Conservation (phyloP, 1,140 invertebrate species). For the Tetramorium alpestre region DNA sequence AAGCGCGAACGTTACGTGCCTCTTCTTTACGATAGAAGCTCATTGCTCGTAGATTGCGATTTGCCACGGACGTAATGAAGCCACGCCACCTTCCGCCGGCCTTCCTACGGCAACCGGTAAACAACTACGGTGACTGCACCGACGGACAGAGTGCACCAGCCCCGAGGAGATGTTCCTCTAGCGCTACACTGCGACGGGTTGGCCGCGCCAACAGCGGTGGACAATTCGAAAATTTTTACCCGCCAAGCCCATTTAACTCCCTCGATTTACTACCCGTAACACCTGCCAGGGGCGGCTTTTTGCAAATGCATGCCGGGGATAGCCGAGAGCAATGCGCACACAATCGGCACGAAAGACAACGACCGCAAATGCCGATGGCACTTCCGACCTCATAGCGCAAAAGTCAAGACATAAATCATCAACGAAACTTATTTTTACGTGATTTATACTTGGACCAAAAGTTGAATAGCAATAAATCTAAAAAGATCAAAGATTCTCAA, state of each 20-base stretch:
- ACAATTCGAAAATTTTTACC: constrained; percentile 57
- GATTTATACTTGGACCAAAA: neutral
- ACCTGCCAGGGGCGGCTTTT: constrained; percentile 45
- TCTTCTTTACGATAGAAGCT: constrained; percentile 78
- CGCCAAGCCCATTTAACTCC: constrained; percentile 42
- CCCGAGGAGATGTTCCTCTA: constrained; percentile 10
- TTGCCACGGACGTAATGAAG: constrained; percentile 85
- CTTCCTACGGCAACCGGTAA: constrained; percentile 36
- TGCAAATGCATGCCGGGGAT: constrained; percentile 39
- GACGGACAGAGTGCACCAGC: constrained; percentile 1
- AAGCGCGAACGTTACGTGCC: constrained; percentile 79
- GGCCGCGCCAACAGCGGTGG: neutral
- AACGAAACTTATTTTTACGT: constrained; percentile 2
- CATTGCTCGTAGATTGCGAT: constrained; percentile 85
- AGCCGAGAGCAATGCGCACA: constrained; percentile 1
- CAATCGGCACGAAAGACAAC: constrained; percentile 21
- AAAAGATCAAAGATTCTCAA: neutral
- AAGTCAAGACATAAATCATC: constrained; percentile 33
- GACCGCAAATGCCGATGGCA: neutral
- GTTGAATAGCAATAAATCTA: neutral
- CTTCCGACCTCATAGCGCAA: constrained; percentile 5
- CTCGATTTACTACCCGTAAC: constrained; percentile 58
- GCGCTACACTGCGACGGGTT: neutral
- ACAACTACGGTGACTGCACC: constrained; percentile 23
- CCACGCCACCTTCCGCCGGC: constrained; percentile 73